phyloP scores from a whole-genome alignment of 2,888 invertebrate genomes.

The Boloria selene region DNA sequence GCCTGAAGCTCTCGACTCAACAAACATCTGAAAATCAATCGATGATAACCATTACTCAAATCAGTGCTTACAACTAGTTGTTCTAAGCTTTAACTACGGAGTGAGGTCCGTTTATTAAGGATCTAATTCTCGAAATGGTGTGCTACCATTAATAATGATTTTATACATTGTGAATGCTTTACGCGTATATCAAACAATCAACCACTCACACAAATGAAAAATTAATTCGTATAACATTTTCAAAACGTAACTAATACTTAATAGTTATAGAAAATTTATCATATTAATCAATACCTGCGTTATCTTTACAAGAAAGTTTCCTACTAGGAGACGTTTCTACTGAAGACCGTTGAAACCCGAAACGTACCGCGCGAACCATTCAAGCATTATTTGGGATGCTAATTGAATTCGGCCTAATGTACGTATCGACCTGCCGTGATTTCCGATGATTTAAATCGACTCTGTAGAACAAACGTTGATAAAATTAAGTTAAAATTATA shows the following conservation, averaged over 20 bases:
- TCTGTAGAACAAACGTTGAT: conserved; percentile 65
- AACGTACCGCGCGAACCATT: conserved; percentile 29
- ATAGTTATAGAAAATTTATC: conserved; percentile 2
- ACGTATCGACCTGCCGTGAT: conserved; percentile 53
- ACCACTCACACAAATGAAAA: no score
- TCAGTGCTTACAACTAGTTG: conserved; percentile 24
- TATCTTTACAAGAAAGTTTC: conserved; percentile 39
- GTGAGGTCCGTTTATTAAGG: no score
- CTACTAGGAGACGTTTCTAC: conserved; percentile 41
- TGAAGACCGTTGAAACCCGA: conserved; percentile 33
- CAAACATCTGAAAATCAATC: conserved; percentile 47
- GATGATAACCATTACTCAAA: conserved; percentile 40
- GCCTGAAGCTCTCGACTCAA: conserved; percentile 46
- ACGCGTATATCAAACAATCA: no score
- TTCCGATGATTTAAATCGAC: conserved; percentile 46
- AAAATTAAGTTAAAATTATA: conserved; percentile 51
- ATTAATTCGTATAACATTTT: not conserved
- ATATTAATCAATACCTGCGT: conserved; percentile 36
- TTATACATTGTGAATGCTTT: no score
- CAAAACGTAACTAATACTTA: conserved; percentile 1
- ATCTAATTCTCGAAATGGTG: no score
- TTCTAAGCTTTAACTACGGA: no score
- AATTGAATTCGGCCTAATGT: conserved; percentile 43
- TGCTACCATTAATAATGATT: no score
- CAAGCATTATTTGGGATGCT: conserved; percentile 32